Evolutionary conservation across 1,140 invertebrate species (phyloP), one percentile per base, ranked within the genome.

Genomic region (Psilanteris sp.): DNA sequence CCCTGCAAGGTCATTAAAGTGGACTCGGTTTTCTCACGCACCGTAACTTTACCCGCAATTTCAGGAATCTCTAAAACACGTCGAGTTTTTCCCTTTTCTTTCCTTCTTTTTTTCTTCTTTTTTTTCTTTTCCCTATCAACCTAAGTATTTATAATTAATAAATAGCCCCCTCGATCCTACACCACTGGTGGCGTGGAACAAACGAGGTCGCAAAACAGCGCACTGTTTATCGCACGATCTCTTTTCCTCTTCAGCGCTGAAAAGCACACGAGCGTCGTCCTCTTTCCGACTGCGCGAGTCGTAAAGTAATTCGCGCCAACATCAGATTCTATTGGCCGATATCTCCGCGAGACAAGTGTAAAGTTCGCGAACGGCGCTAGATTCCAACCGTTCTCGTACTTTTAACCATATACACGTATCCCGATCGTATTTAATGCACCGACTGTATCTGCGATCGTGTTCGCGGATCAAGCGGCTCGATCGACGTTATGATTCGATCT

Each of bases 1-100:
- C 44, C 48, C 36, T 55, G 55, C 71, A 79, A 79, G 80, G 76
- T 81, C 81, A 78, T 77, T 80, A 59, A 59, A 78, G 70, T 74
- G 68, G 62, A 77, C 52, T 78, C 54, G 48, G 68, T 82, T 84
- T 83, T 84, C 82, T 83, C 82, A 84, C 78, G 80, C 77, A 71
- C 68, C 44, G 50, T 34, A 34, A 29, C 37, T 43, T 39, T 54
- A 48, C 4, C 68, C 61, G 34, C 64, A 67, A 72, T 59, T 62
- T 36, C 16, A 59, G 9, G 15, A 48, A 57, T 32, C 10, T 36
- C 11, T 2, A 1, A 22, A 24, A 32, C 11, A 4, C 10, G 7
- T 41, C 29, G 9, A 31, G 3, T 34, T 16, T 18, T 39, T 54
- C 39, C 1, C 14, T 7, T 11, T 3, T 8, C 15, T 26, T 24